Evolutionary conservation across 1,140 invertebrate species (phyloP), one percentile per base, ranked within the genome.

Genomic region (Zaprionus taronus): DNA sequence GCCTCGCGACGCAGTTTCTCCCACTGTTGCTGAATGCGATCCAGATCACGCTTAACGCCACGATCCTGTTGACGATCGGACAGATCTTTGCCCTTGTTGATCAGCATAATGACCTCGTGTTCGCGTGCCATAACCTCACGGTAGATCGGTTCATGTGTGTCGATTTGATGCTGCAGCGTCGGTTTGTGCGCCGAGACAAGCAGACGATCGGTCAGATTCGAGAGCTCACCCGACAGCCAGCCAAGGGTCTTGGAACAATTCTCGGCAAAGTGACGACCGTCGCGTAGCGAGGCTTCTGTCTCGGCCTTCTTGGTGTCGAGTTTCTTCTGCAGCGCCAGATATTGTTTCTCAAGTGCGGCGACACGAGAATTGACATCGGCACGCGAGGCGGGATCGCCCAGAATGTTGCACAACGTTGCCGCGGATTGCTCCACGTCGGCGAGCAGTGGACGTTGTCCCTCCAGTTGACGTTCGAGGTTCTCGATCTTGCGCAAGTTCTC

Each of bases 91-190:
- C 98, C 98, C 93, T 98, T 98, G 85, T 98, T 98, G 20, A 99
- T 93, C 4, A 99, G 94, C 97, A 98, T 98, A 72, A 98, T 98
- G 1, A 99, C 96, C 94, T 99, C 98, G 83, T 98, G 97, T 91
- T 99, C 98, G 73, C 97, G 96, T 61, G 96, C 95, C 93, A 98
- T 96, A 1, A 98, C 96, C 83, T 98, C 97, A 69, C 96, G 94
- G 91, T 98, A 98, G 17, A 98, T 94, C 2, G 97, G 97, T 93
- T 98, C 97, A 91, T 98, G 97, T 62, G 97, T 95, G 76, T 96
- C 95, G 38, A 98, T 94, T 94, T 99, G 98, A 87, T 97, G 96
- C 80, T 97, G 96, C 4, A 99, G 94, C 62, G 96, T 95, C 63
- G 96, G 96, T 49, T 95, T 94, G 91, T 98, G 96, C 17, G 98